A percentile compares a stretch with the other conserved stretches of the same genome.
These are phyloP conservation scores for Drosophila subobscura DNA, from an alignment of 1,140 invertebrate genomes.

Conservation along the genomic window DNA sequence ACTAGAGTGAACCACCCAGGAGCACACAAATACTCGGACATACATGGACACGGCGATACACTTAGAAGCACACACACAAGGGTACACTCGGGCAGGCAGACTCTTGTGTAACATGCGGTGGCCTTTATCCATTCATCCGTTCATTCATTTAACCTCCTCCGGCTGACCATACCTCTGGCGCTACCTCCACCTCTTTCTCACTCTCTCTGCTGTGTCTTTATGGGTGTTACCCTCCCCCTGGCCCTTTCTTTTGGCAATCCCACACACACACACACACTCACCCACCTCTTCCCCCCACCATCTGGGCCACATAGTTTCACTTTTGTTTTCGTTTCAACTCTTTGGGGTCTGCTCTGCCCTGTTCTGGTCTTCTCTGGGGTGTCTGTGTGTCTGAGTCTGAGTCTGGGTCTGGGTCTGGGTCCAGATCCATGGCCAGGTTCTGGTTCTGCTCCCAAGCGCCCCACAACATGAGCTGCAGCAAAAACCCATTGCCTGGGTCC, in stretches of 20 bases:
- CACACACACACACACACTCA: neutral
- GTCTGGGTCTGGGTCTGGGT: too few species aligned
- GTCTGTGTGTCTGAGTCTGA: too few species aligned
- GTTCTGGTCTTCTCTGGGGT: too few species aligned
- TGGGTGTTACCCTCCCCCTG: conserved; percentile 27
- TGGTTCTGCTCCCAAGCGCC: too few species aligned
- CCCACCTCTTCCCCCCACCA: conserved; percentile 4
- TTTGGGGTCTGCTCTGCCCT: conserved; percentile 13
- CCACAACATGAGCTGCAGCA: too few species aligned
- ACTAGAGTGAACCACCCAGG: conserved; percentile 64
- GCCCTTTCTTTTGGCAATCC: neutral
- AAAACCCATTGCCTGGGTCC: conserved; percentile 26
- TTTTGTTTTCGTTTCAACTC: conserved; percentile 74
- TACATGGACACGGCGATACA: conserved; percentile 23
- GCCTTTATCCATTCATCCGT: conserved; percentile 81
- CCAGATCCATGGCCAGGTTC: too few species aligned
- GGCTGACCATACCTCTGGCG: conserved; percentile 54
- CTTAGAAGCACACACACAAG: neutral
- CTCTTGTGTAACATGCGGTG: conserved; percentile 77
- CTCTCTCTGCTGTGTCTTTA: conserved; percentile 20
- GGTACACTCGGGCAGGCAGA: conserved; percentile 32
- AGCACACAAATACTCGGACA: conserved; percentile 18
- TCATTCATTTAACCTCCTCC: conserved; percentile 77
- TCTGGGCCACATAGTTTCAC: conserved; percentile 67
- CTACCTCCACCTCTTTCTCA: neutral